These are phyloP conservation scores for Xylophagus ater DNA, from an alignment of 2,888 invertebrate genomes.

Conservation along the genomic window DNA sequence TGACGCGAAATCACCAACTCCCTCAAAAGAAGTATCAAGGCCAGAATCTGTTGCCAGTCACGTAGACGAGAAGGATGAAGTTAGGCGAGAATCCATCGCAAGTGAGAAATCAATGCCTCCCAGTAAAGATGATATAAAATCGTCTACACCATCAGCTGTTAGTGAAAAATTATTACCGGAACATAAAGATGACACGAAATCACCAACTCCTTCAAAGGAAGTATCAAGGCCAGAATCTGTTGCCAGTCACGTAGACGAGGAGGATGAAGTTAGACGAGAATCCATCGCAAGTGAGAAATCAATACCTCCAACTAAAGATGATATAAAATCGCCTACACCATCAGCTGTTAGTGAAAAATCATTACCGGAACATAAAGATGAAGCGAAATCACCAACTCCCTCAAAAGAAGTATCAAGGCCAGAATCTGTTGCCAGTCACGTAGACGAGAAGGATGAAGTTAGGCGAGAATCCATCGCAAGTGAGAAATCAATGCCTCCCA, in stretches of 20 bases:
- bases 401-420: slow-evolving; percentile 28
- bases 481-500: neutral
- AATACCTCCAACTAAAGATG: neutral
- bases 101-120: neutral
- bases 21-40: slow-evolving; percentile 18
- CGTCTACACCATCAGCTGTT: slow-evolving; percentile 7
- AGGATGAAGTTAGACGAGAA: slow-evolving; percentile 8
- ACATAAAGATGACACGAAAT: neutral
- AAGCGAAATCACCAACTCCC: slow-evolving; percentile 1
- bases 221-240: slow-evolving; percentile 19
- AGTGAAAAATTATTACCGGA: slow-evolving; percentile 14
- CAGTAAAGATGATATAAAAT: neutral
- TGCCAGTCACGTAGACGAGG: slow-evolving; percentile 6
- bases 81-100: slow-evolving; percentile 3
- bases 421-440: slow-evolving; percentile 20
- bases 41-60: slow-evolving; percentile 14
- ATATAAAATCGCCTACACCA: slow-evolving; percentile 12
- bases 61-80: slow-evolving; percentile 10
- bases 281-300: slow-evolving; percentile 3
- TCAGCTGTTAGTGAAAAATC: slow-evolving; percentile 18
- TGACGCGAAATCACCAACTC: slow-evolving; percentile 12
- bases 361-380: neutral
- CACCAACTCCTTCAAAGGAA: slow-evolving; percentile 15
- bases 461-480: slow-evolving; percentile 7
- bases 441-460: slow-evolving; percentile 11